Conservation (phyloP, 92 coral and sea anemone species). For the Isaurus tuberculatus region DNA sequence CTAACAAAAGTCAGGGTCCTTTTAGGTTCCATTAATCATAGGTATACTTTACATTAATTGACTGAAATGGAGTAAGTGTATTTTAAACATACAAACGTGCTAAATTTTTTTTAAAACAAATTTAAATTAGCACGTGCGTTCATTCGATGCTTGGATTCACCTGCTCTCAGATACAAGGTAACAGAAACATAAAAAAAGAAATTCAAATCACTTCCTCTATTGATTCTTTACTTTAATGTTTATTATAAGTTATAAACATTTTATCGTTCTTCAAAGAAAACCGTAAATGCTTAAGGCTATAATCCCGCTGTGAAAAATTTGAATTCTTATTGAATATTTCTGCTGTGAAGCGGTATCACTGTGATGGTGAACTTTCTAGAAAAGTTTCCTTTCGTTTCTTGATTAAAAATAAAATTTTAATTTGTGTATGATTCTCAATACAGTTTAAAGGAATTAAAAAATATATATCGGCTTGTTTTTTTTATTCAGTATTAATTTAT, state of each 20-base stretch:
- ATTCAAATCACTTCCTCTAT: not conserved
- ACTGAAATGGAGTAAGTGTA: not conserved
- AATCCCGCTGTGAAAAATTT: conserved; percentile 16
- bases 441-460: not conserved
- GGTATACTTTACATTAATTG: conserved; percentile 8
- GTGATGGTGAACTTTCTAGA: not conserved
- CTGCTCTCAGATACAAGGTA: not conserved
- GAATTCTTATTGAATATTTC: not conserved
- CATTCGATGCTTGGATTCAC: not conserved
- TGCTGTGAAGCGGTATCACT: not conserved
- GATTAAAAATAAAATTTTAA: not conserved
- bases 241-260: not conserved
- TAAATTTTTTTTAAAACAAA: not conserved
- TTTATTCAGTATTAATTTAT: not conserved
- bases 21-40: conserved; percentile 6
- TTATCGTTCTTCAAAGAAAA: not conserved
- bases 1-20: conserved; percentile 10
- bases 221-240: conserved; percentile 6
- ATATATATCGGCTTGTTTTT: not conserved
- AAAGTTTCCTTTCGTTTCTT: not conserved
- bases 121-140: not conserved
- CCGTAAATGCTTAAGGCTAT: conserved; percentile 24
- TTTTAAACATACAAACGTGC: conserved; percentile 3
- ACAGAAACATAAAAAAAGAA: not conserved
- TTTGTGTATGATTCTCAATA: not conserved